phyloP scores from a whole-genome alignment of 2,888 invertebrate genomes.

The Mesorhabditis sp. region DNA sequence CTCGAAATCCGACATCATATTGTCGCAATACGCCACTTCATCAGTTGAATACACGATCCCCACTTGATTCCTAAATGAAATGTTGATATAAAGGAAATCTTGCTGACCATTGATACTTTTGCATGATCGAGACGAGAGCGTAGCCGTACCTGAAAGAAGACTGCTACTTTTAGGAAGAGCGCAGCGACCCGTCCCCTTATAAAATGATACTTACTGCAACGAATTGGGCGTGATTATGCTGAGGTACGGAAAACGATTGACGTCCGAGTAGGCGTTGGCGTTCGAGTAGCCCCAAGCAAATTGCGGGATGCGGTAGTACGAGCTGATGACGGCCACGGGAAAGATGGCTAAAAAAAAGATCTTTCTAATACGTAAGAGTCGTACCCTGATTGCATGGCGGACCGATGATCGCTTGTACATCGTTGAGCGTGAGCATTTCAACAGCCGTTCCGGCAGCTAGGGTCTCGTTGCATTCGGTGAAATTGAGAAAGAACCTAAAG shows the following conservation, averaged over 20 bases:
- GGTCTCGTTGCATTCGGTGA: slow-evolving; percentile 4
- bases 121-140: slow-evolving; percentile 5
- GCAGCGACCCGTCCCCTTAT: not conserved
- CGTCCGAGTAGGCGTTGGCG: slow-evolving; percentile 14
- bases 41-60: slow-evolving; percentile 2
- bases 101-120: not conserved
- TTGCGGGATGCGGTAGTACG: not conserved
- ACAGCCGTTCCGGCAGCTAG: not conserved
- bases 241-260: slow-evolving; percentile 23
- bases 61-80: not conserved
- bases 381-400: slow-evolving; percentile 5
- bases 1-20: not conserved
- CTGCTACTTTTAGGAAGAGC: too few relatives aligned
- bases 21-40: slow-evolving; percentile 4
- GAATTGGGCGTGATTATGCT: slow-evolving; percentile 24
- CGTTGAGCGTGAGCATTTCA: not conserved
- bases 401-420: not conserved
- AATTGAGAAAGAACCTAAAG: slow-evolving; percentile 1
- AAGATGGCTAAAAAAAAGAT: not conserved
- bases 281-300: not conserved
- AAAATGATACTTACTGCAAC: slow-evolving; percentile 16
- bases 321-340: not conserved
- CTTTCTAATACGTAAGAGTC: not conserved
- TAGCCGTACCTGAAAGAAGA: not conserved
- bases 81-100: too few relatives aligned